Evolutionary conservation across 2,797 vertebrate genomes (phyloP), one percentile per base, ranked within the genome.

Genomic region (Lacerta bilineata): DNA sequence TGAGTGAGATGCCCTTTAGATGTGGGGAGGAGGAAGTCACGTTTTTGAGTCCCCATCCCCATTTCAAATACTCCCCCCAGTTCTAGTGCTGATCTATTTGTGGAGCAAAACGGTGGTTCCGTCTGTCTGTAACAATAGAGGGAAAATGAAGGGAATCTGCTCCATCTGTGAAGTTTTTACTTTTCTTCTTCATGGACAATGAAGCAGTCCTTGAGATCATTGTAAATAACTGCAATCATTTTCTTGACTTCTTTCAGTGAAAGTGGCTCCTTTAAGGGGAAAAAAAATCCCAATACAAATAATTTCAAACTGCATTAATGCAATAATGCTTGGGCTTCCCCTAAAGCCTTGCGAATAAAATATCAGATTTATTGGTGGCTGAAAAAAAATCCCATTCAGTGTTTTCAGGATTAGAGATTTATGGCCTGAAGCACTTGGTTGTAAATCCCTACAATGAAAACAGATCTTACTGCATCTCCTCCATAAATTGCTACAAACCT

Each of bases 321-420:
- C 59, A 80, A n/a, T 1, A 5, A 68, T 85, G 17, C 29, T 89
- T 87, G 88, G 4, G 83, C 86, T 92, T 84, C 43, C 82, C 66
- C 83, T 74, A 88, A 87, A 64, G 6, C 33, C 43, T 1, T 33
- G 2, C 41, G 55, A 90, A 79, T 78, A 86, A 91, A 80, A 59
- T 36, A 83, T 6, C 64, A 87, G 77, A 50, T 59, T 41, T 77
- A n/a, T 11, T 69, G 61, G 78, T 29, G 69, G 5, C 86, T 89
- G 74, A 8, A 79, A 83, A 72, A 72, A 61, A 80, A 23, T 55
- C 43, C 66, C 68, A 64, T 83, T 83, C 15, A 3, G 6, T 86
- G 90, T 71, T 75, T 89, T 66, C 20, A 72, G 71, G 78, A 87
- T 87, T 80, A 89, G 43, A 61, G 81, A 76, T 64, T 84, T 90